Conservation (phyloP, 2,888 invertebrate genomes). For the Lymantria monacha region DNA sequence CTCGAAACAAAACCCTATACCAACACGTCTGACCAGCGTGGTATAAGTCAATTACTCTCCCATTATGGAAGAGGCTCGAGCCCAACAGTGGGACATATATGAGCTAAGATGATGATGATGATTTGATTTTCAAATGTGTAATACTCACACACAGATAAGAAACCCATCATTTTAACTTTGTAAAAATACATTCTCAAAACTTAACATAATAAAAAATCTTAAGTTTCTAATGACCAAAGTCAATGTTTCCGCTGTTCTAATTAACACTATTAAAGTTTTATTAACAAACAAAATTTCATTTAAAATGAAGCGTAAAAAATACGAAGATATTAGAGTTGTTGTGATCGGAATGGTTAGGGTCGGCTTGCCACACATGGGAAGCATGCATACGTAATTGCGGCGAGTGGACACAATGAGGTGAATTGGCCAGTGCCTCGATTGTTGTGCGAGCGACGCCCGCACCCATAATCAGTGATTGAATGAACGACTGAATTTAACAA, state of each 20-base stretch:
- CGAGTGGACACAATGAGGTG: constrained; percentile 79
- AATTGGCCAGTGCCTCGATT: constrained; percentile 77
- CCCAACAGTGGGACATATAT: no score
- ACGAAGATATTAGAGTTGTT: constrained; percentile 49
- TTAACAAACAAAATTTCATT: constrained; percentile 48
- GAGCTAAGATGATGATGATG: no score
- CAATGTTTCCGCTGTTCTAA: constrained; percentile 37
- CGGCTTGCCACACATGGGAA: constrained; percentile 71
- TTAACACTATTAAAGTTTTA: constrained; percentile 42
- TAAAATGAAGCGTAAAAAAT: constrained; percentile 44
- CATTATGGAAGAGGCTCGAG: no score
- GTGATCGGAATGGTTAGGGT: constrained; percentile 55
- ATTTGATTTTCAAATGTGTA: no score
- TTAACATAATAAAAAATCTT: constrained; percentile 11
- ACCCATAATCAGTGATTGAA: constrained; percentile 77
- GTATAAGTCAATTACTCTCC: no score
- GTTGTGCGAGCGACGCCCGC: constrained; percentile 80
- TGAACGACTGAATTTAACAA: constrained; percentile 73
- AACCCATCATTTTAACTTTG: no score
- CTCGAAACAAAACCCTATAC: no score
- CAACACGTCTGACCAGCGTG: no score
- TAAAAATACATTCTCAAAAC: background rate
- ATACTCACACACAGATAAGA: no score
- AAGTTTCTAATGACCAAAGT: constrained; percentile 31
- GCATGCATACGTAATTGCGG: constrained; percentile 75